These are phyloP conservation scores for Syngnathoides biaculeatus DNA, from an alignment of 2,113 vertebrate species.

Conservation along the genomic window DNA sequence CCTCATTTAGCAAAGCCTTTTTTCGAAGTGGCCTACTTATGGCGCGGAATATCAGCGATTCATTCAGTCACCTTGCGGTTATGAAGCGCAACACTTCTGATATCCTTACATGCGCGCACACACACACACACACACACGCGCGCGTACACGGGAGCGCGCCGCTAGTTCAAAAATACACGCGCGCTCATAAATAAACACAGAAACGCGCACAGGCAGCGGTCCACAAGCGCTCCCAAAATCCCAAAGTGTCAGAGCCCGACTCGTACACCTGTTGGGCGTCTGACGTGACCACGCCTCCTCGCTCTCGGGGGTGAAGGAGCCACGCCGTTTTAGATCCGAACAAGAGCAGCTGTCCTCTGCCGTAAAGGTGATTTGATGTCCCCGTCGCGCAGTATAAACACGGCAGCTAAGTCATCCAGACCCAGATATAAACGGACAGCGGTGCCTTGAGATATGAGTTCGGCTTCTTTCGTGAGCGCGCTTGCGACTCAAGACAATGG, in stretches of 20 bases:
- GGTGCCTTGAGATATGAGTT: too few species aligned
- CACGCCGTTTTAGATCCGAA: slow-evolving; percentile 35
- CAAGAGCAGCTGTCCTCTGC: slow-evolving; percentile 49
- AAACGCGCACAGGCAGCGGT: slow-evolving; percentile 15
- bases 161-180: slow-evolving; percentile 38
- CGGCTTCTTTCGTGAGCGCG: too few species aligned
- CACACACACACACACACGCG: neutral
- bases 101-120: slow-evolving; percentile 21
- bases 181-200: slow-evolving; percentile 39
- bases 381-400: slow-evolving; percentile 18
- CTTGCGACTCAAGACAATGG: too few species aligned
- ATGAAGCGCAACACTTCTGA: slow-evolving; percentile 49
- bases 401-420: slow-evolving; percentile 12
- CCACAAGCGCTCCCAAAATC: slow-evolving; percentile 18
- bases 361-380: slow-evolving; percentile 36
- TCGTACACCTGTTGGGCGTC: slow-evolving; percentile 34
- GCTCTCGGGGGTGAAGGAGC: slow-evolving; percentile 47
- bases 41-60: slow-evolving; percentile 40
- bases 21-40: slow-evolving; percentile 46
- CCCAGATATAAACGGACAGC: neutral
- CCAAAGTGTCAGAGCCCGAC: slow-evolving; percentile 50
- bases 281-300: slow-evolving; percentile 36
- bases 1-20: slow-evolving; percentile 55
- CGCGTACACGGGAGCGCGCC: neutral
- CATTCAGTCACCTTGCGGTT: slow-evolving; percentile 47